phyloP scores from a whole-genome alignment of 2,113 vertebrate species.

The Triplophysa tibetana region DNA sequence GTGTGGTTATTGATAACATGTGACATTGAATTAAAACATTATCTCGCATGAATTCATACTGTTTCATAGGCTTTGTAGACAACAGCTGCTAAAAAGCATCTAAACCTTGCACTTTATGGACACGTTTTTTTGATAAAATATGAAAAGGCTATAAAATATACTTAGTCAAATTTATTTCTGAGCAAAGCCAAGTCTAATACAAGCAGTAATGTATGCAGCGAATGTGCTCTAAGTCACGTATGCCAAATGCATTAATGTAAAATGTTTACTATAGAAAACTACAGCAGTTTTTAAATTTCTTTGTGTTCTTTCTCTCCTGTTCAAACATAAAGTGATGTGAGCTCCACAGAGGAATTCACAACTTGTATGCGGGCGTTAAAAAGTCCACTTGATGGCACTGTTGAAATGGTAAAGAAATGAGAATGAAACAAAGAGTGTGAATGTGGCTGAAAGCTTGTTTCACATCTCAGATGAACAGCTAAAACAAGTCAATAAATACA shows the following conservation, averaged over 20 bases:
- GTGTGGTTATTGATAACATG: constrained; percentile 5
- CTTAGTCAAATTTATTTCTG: too few species aligned
- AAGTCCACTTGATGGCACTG: constrained; percentile 45
- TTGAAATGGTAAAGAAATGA: constrained; percentile 39
- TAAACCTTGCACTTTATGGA: neutral
- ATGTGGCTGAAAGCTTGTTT: too few species aligned
- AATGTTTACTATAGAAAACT: neutral
- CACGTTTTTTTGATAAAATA: neutral
- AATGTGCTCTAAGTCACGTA: too few species aligned
- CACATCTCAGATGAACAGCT: neutral
- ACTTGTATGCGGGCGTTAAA: neutral
- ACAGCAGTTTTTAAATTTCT: neutral
- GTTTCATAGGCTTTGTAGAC: neutral
- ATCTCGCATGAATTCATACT: constrained; percentile 1
- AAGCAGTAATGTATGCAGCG: too few species aligned
- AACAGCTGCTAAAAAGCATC: neutral
- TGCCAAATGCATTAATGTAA: neutral
- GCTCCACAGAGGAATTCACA: neutral
- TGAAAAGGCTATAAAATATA: neutral
- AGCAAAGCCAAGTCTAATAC: too few species aligned
- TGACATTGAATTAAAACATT: constrained; percentile 38
- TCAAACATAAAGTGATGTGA: neutral
- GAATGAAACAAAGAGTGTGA: neutral
- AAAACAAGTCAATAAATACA: neutral
- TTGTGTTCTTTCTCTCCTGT: neutral